These are phyloP conservation scores for Taurulus bubalis DNA, from an alignment of 2,113 vertebrate genomes.

Conservation along the genomic window DNA sequence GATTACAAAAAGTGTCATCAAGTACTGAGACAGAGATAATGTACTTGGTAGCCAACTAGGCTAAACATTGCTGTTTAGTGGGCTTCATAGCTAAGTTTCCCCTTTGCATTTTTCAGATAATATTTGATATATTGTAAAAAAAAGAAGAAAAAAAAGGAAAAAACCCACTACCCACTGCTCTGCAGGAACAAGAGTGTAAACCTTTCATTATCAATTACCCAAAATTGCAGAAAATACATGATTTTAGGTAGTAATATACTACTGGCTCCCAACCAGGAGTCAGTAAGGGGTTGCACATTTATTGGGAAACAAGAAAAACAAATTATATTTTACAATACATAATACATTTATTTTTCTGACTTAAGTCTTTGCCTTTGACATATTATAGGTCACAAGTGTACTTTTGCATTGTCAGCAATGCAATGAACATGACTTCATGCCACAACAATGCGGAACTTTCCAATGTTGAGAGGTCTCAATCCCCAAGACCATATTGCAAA, in stretches of 20 bases:
- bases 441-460: conserved; percentile 22
- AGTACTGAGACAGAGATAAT: background rate
- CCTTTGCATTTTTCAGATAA: background rate
- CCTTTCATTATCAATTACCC: background rate
- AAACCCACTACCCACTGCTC: no score
- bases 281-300: background rate
- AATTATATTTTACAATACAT: background rate
- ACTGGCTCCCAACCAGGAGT: background rate
- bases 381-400: background rate
- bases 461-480: conserved; percentile 26
- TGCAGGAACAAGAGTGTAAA: background rate
- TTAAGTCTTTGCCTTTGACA: background rate
- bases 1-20: background rate
- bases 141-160: no score
- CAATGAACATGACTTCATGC: background rate
- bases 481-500: conserved; percentile 8
- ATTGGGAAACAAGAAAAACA: background rate
- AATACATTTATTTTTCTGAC: background rate
- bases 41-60: background rate
- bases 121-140: background rate
- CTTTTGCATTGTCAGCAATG: background rate
- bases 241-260: background rate
- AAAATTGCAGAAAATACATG: background rate
- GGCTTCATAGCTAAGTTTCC: background rate
- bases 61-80: background rate